These are phyloP conservation scores for Etia nguti DNA, from an alignment of 2,113 vertebrate species.

Conservation along the genomic window DNA sequence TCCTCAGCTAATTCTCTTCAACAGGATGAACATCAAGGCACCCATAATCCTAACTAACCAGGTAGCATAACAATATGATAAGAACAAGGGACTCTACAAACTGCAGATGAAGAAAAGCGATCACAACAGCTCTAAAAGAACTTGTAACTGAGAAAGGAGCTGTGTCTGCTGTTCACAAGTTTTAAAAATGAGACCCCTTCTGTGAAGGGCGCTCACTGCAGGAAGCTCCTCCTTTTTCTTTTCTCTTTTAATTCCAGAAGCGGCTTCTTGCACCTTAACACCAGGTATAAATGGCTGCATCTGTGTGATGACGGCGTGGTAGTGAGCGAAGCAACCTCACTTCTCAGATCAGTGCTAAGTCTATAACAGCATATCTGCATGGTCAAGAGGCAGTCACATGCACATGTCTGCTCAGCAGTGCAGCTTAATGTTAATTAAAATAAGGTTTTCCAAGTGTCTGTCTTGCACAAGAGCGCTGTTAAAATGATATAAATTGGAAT, in stretches of 20 bases:
- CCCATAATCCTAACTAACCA: background rate
- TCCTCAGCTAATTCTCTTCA: background rate
- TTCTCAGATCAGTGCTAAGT: background rate
- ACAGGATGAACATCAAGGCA: background rate
- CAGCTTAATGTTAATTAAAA: background rate
- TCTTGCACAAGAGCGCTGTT: background rate
- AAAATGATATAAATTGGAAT: background rate
- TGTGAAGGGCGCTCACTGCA: background rate
- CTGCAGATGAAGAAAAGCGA: background rate
- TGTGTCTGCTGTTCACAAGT: background rate
- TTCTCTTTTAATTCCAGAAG: background rate
- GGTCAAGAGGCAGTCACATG: background rate
- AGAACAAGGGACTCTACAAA: background rate
- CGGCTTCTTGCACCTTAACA: background rate
- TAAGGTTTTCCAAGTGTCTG: background rate
- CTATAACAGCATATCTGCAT: background rate
- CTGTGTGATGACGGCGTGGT: background rate
- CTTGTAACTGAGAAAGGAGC: background rate
- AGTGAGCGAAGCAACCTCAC: background rate
- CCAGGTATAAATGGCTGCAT: background rate
- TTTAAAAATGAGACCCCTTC: background rate
- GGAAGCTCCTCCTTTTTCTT: background rate
- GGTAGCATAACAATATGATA: background rate
- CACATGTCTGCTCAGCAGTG: background rate
- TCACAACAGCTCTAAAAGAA: background rate